These are phyloP conservation scores for Drosophila serrata DNA, from an alignment of 1,140 invertebrate genomes.

Conservation along the genomic window DNA sequence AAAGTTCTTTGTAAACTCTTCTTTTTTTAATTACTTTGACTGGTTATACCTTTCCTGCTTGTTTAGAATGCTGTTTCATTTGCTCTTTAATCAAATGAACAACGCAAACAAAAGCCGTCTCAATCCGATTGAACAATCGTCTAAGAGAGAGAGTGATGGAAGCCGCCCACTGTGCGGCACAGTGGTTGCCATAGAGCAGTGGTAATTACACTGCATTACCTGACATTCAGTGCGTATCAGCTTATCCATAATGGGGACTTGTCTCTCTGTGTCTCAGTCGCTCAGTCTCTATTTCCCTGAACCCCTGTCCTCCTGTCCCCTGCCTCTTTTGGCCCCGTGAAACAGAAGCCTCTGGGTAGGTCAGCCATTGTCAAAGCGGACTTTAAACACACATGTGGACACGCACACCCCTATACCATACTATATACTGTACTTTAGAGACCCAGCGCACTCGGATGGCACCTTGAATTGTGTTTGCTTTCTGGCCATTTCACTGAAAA, in stretches of 20 bases:
- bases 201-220: constrained; percentile 38
- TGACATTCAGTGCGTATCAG: constrained; percentile 25
- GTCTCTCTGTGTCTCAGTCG: not conserved
- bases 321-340: constrained; percentile 4
- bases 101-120: constrained; percentile 15
- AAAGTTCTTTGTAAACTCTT: no score
- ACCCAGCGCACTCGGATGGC: constrained; percentile 3
- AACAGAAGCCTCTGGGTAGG: constrained; percentile 29
- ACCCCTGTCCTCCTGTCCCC: not conserved
- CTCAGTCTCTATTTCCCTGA: not conserved
- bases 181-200: constrained; percentile 21
- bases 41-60: no score
- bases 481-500: constrained; percentile 59
- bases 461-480: constrained; percentile 64
- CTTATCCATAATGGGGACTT: constrained; percentile 26
- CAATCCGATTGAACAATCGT: constrained; percentile 22
- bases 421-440: not conserved
- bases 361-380: constrained; percentile 27
- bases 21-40: no score
- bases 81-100: constrained; percentile 21
- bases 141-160: not conserved
- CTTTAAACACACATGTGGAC: constrained; percentile 44
- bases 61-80: no score
- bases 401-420: not conserved
- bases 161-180: not conserved